A percentile compares a stretch with the other conserved stretches of the same genome.
phyloP scores from a whole-genome alignment of 2,797 vertebrate genomes.

The Spinus olivaceus region DNA sequence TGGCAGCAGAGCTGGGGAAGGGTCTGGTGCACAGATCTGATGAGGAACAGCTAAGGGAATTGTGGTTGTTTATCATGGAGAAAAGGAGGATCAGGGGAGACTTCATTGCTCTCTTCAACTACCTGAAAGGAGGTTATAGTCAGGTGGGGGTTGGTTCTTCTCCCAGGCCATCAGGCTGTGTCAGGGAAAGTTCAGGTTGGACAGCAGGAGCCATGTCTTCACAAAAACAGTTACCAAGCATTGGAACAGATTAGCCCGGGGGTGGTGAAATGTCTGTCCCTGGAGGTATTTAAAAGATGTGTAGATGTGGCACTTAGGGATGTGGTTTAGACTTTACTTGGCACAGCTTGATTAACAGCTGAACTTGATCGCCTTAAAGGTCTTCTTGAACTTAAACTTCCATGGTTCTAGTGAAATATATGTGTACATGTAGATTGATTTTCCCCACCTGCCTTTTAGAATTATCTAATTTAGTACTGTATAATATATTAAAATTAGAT shows the following conservation, averaged over 20 bases:
- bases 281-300: background rate
- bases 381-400: background rate
- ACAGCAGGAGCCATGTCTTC: background rate
- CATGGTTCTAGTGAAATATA: background rate
- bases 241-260: accelerated
- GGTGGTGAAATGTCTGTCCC: background rate
- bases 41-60: background rate
- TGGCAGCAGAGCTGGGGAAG: accelerated
- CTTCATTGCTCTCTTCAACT: background rate
- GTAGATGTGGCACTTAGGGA: background rate
- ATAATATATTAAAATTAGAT: background rate
- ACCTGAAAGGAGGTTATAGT: background rate
- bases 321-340: background rate
- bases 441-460: background rate
- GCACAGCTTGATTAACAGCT: background rate
- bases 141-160: background rate
- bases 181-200: background rate
- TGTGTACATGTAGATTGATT: too few relatives aligned
- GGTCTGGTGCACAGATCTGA: background rate
- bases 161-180: background rate
- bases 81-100: accelerated
- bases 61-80: background rate
- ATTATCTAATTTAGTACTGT: background rate
- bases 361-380: background rate
- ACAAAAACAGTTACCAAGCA: background rate